Conservation (phyloP, 2,797 vertebrate genomes). For the Sarcoramphus papa region DNA sequence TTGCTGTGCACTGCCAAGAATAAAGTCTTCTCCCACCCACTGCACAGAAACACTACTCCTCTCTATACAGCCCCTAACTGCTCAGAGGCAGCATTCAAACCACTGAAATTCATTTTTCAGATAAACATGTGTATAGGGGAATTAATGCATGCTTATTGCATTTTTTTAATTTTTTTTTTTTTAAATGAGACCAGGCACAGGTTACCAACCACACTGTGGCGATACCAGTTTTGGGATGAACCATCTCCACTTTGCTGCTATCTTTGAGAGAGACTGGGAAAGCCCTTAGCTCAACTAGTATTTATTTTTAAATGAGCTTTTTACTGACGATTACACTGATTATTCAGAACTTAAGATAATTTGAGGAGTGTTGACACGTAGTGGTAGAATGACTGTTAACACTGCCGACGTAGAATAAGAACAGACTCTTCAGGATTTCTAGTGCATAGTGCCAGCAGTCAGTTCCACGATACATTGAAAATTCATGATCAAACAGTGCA, state of each 20-base stretch:
- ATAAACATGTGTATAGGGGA: neutral
- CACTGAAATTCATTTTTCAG: neutral
- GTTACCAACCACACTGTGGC: neutral
- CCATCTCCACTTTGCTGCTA: neutral
- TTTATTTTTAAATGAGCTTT: neutral
- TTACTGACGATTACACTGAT: neutral
- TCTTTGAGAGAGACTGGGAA: neutral
- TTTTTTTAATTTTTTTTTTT: neutral
- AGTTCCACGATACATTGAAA: fast-evolving
- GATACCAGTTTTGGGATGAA: neutral
- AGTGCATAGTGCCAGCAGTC: neutral
- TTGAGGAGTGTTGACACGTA: neutral
- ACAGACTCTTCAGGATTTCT: neutral
- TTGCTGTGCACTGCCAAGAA: neutral
- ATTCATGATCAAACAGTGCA: neutral
- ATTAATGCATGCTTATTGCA: neutral
- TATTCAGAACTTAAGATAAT: neutral
- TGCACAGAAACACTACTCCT: fast-evolving
- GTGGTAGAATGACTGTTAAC: neutral
- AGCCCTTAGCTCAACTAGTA: neutral
- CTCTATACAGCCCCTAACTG: neutral
- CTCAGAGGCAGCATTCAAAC: neutral
- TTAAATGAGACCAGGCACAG: neutral
- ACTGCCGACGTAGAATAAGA: neutral
- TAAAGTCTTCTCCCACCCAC: too few relatives aligned